Evolutionary conservation across 2,888 invertebrate genomes (phyloP).

Genomic region (Cataglyphis cursor): DNA sequence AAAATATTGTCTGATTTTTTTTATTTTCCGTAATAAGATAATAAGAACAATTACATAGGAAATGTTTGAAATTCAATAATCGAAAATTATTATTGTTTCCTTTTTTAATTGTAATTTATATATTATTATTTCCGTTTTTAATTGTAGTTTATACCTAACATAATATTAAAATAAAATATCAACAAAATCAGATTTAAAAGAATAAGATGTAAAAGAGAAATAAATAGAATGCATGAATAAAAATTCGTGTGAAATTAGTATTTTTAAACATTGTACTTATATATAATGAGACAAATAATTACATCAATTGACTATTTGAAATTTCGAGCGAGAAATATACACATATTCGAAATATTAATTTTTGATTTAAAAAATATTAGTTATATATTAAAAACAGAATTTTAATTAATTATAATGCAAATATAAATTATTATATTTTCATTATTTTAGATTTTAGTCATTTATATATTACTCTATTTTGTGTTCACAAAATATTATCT

Average conservation of each 20-base stretch:
- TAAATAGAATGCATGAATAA: background rate
- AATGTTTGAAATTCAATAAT: background rate
- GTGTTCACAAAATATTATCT: background rate
- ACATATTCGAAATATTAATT: background rate
- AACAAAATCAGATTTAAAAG: background rate
- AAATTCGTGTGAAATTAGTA: background rate
- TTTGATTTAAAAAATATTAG: constrained; percentile 1
- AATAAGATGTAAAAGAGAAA: background rate
- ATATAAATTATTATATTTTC: background rate
- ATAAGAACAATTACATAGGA: background rate
- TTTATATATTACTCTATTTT: background rate
- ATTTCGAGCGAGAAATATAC: too few relatives aligned
- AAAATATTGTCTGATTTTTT: background rate
- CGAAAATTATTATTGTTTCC: background rate
- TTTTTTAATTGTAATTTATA: background rate
- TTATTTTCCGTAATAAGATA: background rate
- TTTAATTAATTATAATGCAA: background rate
- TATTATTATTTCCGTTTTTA: background rate
- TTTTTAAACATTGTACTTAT: background rate
- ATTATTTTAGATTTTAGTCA: background rate
- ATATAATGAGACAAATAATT: background rate
- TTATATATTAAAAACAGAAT: background rate
- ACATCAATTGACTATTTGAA: background rate
- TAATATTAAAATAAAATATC: background rate
- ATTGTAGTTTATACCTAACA: background rate